Percentiles rank a stretch among this genome's conserved stretches.
These are phyloP conservation scores for Rhinichthys osculus DNA, from an alignment of 2,797 vertebrate genomes.

Conservation along the genomic window DNA sequence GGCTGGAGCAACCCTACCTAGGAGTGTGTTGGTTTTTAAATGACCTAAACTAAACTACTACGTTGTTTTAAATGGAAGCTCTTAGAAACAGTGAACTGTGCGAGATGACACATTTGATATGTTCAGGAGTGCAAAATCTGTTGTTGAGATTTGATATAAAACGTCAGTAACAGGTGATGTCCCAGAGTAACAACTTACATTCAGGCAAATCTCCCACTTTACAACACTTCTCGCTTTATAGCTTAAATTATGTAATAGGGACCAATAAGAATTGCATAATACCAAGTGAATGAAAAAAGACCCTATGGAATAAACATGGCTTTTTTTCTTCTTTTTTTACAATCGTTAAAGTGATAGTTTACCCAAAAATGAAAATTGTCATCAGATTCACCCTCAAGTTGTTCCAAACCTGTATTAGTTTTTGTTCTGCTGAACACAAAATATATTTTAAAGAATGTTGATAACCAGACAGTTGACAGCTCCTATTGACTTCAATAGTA, in stretches of 20 bases:
- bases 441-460: too few species aligned
- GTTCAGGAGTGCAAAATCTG: conserved; percentile 10
- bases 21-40: too few species aligned
- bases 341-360: too few species aligned
- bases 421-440: too few species aligned
- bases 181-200: not conserved
- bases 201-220: not conserved
- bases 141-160: not conserved
- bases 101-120: not conserved
- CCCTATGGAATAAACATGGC: not conserved
- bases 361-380: too few species aligned
- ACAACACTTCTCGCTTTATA: not conserved
- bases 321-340: too few species aligned
- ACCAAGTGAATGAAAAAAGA: not conserved
- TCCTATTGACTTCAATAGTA: too few species aligned
- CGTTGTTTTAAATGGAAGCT: not conserved
- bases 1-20: too few species aligned
- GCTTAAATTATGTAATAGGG: not conserved
- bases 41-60: too few species aligned
- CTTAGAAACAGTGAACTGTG: not conserved
- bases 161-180: conserved; percentile 20
- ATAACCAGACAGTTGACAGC: too few species aligned
- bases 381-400: too few species aligned
- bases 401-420: too few species aligned
- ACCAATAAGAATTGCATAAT: not conserved